phyloP scores from a whole-genome alignment of 2,888 invertebrate species.

The Gortyna flavago region DNA sequence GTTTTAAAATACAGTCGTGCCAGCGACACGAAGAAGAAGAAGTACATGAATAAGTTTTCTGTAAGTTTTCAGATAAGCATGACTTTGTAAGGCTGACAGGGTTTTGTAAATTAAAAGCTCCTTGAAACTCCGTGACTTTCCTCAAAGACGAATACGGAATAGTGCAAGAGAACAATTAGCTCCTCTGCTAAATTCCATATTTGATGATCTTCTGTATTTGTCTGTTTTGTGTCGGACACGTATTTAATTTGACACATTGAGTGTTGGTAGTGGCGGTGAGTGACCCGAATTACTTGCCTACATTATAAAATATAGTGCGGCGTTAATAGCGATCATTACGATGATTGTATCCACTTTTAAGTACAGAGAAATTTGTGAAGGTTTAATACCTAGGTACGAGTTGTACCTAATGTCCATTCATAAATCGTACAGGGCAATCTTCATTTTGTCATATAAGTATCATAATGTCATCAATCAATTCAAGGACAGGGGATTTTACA shows the following conservation, averaged over 20 bases:
- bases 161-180: neutral
- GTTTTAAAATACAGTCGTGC: too few relatives aligned
- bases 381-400: neutral
- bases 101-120: neutral
- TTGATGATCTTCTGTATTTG: constrained; percentile 3
- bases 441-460: too few relatives aligned
- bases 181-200: neutral
- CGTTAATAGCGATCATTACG: constrained; percentile 33
- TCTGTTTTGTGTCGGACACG: neutral
- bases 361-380: neutral
- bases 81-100: neutral
- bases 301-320: constrained; percentile 19
- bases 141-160: neutral
- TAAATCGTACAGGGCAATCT: neutral
- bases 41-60: neutral
- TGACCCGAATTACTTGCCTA: constrained; percentile 58
- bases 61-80: neutral
- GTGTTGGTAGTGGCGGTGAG: constrained; percentile 4
- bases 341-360: constrained; percentile 3
- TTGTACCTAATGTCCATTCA: neutral
- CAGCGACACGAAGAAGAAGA: too few relatives aligned
- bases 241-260: constrained; percentile 40
- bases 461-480: neutral
- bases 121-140: neutral
- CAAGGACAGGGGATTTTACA: neutral